A percentile compares a stretch with the other conserved stretches of the same genome.
Evolutionary conservation across 2,888 invertebrate genomes (phyloP).

Genomic region (Orthosia incerta): DNA sequence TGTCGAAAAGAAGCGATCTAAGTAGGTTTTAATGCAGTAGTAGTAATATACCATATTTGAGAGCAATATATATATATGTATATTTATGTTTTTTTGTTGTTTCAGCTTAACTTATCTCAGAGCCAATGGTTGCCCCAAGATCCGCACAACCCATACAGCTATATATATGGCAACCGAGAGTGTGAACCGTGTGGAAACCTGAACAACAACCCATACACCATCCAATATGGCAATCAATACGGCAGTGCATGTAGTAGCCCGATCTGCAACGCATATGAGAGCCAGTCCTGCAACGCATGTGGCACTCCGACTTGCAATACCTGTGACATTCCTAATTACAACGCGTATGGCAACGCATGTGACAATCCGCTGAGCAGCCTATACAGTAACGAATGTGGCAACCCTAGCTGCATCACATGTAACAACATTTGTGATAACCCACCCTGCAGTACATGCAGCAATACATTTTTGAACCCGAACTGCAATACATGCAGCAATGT

Average conservation of each 20-base stretch:
- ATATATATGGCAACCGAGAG: not conserved
- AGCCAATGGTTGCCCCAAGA: conserved; percentile 23
- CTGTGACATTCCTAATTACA: not conserved
- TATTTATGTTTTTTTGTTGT: conserved; percentile 9
- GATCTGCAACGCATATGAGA: not conserved
- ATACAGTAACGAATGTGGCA: not conserved
- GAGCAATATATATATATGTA: not conserved
- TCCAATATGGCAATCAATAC: not conserved
- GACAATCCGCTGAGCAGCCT: not conserved
- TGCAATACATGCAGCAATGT: not conserved
- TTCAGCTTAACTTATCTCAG: conserved; percentile 39
- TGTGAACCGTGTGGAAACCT: not conserved
- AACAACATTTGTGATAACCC: not conserved
- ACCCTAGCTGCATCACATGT: not conserved
- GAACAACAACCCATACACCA: conserved; percentile 11
- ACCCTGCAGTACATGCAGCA: not conserved
- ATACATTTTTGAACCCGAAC: not conserved
- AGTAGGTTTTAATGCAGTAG: too few species aligned
- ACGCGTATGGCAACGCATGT: not conserved
- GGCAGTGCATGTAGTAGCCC: not conserved
- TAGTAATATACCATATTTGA: not conserved
- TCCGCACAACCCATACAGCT: conserved; percentile 1
- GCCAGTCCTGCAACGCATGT: not conserved
- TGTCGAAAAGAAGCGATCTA: not conserved
- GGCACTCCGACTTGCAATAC: not conserved